Base-by-base conservation (phyloP, 2,888 invertebrate genomes). In the Parnassius apollo region DNA sequence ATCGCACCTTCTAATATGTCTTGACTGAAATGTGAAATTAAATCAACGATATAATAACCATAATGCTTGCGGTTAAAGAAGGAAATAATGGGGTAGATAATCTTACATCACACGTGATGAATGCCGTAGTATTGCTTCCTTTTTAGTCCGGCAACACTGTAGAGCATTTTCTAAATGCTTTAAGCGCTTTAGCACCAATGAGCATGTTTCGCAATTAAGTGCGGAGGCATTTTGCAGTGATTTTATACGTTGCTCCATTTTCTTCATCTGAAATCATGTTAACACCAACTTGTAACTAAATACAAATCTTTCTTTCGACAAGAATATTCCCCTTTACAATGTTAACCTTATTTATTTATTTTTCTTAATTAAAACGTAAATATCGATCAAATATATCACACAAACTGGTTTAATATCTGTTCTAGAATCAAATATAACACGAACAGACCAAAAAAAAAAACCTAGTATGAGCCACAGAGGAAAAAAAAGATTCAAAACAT, bases 1-100 rank as follows among this genome's bases (percentile, higher is more conserved):
- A 98, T 95, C 3, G 96, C 95, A 65, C 95, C 94, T 85, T 96
- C 95, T 67, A 98, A 86, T 59, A 97, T 95, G 85, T 98, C 97
- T 86, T 96, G 95, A 80, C 97, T 97, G 82, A 13, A 83, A 62
- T 42, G 48, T 64, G 35, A 18, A 65, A 18, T 60, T 48, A 35
- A 35, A 35, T 35, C 3, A 35, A 35, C 4, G 35, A 59, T 44
- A 57, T 64, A 54, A 50, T 45, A 59, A 57, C 4, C 18, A 51
- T 22, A 22, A 42, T 55, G 13, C 8, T 11, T 11, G 8, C 44
- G 44, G 2, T 11, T 11, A 10, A 44, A 44, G 8, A 2, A 11
- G 11, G 7, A 44, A 44, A 44, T 10, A 42, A 9, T 9, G 9
- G 45, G 11, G 11, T 12, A 11, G 10, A 58, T 51, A n/a, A 45